phyloP scores from a whole-genome alignment of 2,888 invertebrate genomes.

The Oegoconia quadripuncta region DNA sequence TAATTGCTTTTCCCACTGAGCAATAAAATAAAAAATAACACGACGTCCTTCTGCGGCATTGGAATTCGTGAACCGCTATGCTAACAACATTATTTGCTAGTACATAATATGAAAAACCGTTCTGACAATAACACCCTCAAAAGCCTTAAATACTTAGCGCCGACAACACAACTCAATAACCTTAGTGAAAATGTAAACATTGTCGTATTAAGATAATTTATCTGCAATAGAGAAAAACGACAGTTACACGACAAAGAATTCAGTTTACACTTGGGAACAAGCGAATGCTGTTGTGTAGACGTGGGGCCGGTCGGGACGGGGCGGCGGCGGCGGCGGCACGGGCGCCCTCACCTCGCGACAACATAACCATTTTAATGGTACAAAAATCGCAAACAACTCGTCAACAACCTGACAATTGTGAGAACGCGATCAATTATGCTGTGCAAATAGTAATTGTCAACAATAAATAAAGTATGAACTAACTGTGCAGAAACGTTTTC shows the following conservation, averaged over 20 bases:
- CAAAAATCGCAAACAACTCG: constrained; percentile 65
- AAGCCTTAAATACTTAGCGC: constrained; percentile 34
- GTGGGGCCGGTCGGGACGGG: background rate
- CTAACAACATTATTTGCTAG: constrained; percentile 42
- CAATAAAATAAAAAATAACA: no score
- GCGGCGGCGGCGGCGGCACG: constrained; percentile 24
- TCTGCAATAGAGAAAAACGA: constrained; percentile 43
- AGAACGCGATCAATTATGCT: constrained; percentile 77
- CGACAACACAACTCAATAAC: constrained; percentile 48
- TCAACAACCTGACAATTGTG: constrained; percentile 72
- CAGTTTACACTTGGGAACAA: constrained; percentile 39
- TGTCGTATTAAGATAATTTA: constrained; percentile 65
- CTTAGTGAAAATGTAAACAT: constrained; percentile 56
- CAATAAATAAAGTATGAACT: constrained; percentile 67
- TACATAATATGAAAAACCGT: constrained; percentile 42
- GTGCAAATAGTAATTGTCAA: constrained; percentile 74
- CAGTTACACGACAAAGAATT: constrained; percentile 40
- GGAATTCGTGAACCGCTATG: constrained; percentile 48
- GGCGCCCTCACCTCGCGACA: constrained; percentile 48
- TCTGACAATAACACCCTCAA: constrained; percentile 44
- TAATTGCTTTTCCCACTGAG: no score
- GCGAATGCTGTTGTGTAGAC: constrained; percentile 31
- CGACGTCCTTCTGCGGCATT: no score
- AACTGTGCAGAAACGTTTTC: constrained; percentile 63
- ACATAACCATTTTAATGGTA: constrained; percentile 48